Evolutionary conservation across 2,113 vertebrate species (phyloP), one percentile per base, ranked within the genome.

Genomic region (Seriola dumerili): DNA sequence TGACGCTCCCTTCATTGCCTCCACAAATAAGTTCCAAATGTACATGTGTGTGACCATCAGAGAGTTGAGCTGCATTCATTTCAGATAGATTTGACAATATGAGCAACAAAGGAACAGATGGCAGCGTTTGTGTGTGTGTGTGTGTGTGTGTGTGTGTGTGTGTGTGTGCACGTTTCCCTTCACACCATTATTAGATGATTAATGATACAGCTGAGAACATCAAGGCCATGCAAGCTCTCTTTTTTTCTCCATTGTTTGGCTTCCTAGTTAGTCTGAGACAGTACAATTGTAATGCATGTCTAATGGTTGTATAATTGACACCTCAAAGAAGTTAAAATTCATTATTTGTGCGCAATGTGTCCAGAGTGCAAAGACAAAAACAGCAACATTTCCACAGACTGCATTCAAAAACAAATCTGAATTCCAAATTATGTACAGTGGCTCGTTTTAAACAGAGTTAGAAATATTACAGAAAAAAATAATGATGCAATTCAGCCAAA

Each of bases 241-340:
- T 48, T 19, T 48, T 5, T 5, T 48, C 9, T 8, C 25, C 16
- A 19, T 70, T 44, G 34, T 72, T 46, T 71, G 57, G 36, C 57
- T 48, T 21, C 19, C 34, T 32, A 25, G n/a, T 61, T 29, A 38
- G n/a, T 21, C 6, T 19, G 34, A 46, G 23, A 46, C 38, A 46
- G n/a, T 52, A 52, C 17, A 52, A 21, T 54, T 50, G 32, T 64
- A 80, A 57, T 72, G 11, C 59, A 42, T 55, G 55, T 44, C 46
- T 66, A 76, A 76, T 83, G 38, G 32, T 67, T 63, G 59, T 69
- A 12, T 78, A 46, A 72, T 40, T 78, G 40, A 67, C 52, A 68
- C n/a, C n/a, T 65, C 32, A 32, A n/a, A 61, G 25, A 57, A 67
- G 46, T 65, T 46, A 25, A 48, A 84, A 54, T 61, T 5, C 44